Conservation (phyloP, 2,113 vertebrate genomes). For the Pseudorhombus dupliciocellatus region DNA sequence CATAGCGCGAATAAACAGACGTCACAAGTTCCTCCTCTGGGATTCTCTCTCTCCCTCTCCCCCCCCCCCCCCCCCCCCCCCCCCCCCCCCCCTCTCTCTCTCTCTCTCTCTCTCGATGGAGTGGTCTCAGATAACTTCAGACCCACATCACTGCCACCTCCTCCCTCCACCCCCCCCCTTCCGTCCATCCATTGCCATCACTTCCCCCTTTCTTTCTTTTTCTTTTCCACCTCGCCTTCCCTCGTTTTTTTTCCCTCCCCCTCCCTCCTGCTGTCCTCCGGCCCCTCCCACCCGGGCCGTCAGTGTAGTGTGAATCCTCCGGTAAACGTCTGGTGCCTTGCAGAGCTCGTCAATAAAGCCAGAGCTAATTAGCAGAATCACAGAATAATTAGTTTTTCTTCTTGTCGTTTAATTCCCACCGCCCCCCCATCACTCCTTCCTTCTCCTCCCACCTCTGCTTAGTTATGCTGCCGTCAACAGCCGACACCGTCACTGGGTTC, state of each 20-base stretch:
- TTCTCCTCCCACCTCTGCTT: constrained; percentile 21
- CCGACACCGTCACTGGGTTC: constrained; percentile 24
- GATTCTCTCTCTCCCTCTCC: constrained; percentile 27
- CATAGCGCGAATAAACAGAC: constrained; percentile 58
- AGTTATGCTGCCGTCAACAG: constrained; percentile 40
- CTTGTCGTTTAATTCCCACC: constrained; percentile 74
- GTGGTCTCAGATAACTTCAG: constrained; percentile 54
- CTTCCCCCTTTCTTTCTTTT: constrained; percentile 6
- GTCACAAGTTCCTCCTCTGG: constrained; percentile 43
- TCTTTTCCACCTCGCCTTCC: neutral
- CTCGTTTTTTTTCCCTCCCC: neutral
- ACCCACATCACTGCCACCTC: constrained; percentile 35
- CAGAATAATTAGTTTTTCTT: constrained; percentile 79
- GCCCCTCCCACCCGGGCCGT: constrained; percentile 61
- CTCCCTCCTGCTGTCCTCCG: neutral
- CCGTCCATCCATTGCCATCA: constrained; percentile 12
- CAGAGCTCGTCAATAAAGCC: constrained; percentile 74
- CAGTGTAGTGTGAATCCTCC: constrained; percentile 62
- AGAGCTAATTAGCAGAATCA: constrained; percentile 79
- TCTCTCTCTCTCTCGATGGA: constrained; percentile 44
- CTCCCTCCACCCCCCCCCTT: neutral
- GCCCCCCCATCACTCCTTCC: constrained; percentile 45
- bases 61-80: neutral
- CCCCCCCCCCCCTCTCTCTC: neutral
- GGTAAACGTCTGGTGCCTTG: constrained; percentile 70